Evolutionary conservation across 2,797 vertebrate species (phyloP).

Genomic region (Enteromius radiatus): DNA sequence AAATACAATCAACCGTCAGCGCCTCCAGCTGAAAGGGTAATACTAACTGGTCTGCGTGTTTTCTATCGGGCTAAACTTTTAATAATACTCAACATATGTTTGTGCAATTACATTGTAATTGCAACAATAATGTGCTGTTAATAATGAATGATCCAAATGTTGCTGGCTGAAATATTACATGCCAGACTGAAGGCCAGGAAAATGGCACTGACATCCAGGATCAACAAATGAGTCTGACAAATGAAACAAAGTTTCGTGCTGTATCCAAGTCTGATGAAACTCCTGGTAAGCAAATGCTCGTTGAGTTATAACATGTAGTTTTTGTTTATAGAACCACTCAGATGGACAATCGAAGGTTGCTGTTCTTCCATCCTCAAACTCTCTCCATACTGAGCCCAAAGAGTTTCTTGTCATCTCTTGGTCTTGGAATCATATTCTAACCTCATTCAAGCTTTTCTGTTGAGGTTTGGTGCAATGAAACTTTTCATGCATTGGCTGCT

Average conservation of each 20-base stretch:
- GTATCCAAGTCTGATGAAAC: conserved; percentile 40
- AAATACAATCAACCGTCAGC: conserved; percentile 34
- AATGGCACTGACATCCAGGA: conserved; percentile 50
- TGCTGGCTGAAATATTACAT: conserved; percentile 31
- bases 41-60: conserved; percentile 40
- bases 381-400: conserved; percentile 20
- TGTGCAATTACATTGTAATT: conserved; percentile 40
- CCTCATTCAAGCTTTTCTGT: conserved; percentile 25
- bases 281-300: conserved; percentile 40
- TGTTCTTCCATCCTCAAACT: conserved; percentile 11
- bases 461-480: conserved; percentile 8
- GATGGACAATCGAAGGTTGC: conserved; percentile 21
- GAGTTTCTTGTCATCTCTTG: conserved; percentile 3
- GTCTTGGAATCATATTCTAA: conserved; percentile 13
- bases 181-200: conserved; percentile 35
- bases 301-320: conserved; percentile 42
- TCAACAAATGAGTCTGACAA: conserved; percentile 43
- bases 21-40: conserved; percentile 35
- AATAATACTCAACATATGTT: conserved; percentile 46
- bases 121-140: conserved; percentile 22
- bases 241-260: conserved; percentile 32
- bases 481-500: conserved; percentile 26
- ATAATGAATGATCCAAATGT: conserved; percentile 26
- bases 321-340: conserved; percentile 35
- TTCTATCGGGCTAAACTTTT: conserved; percentile 25